phyloP scores from a whole-genome alignment of 2,113 vertebrate species.

The Silurus glanis region DNA sequence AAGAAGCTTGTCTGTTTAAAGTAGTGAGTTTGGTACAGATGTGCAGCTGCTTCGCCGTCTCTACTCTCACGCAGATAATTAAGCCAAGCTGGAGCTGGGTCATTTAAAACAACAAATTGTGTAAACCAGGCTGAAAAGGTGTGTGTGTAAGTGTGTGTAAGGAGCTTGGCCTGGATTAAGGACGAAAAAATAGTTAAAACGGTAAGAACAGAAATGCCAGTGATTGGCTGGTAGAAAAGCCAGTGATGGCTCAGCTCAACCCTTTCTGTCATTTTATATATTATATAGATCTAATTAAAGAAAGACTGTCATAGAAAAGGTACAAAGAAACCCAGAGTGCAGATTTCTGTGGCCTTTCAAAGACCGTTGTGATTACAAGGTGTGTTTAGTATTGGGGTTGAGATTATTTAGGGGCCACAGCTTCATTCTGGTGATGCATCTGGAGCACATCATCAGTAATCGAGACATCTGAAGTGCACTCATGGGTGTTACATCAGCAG shows the following conservation, averaged over 20 bases:
- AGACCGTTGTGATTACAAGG: not conserved
- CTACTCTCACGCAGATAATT: slow-evolving; percentile 49
- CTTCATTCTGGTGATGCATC: not conserved
- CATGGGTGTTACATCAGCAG: not conserved
- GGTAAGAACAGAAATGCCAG: not conserved
- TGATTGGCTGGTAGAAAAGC: not conserved
- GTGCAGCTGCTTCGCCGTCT: slow-evolving; percentile 55
- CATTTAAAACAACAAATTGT: slow-evolving; percentile 12
- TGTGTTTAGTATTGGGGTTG: too few relatives aligned
- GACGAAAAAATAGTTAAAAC: not conserved
- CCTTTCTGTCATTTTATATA: not conserved
- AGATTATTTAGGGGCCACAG: not conserved
- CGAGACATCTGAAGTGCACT: not conserved
- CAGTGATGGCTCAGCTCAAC: not conserved
- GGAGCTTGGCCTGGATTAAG: not conserved
- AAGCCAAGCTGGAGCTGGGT: slow-evolving; percentile 49
- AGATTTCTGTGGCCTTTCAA: not conserved
- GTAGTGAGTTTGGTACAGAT: not conserved
- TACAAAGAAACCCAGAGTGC: not conserved
- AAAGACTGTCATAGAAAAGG: not conserved
- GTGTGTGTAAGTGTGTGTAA: not conserved
- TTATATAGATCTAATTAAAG: not conserved
- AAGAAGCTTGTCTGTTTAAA: not conserved
- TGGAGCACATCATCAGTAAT: not conserved
- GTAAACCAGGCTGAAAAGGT: slow-evolving; percentile 35